A percentile compares a stretch with the other conserved stretches of the same genome.
These are phyloP conservation scores for Philaethria dido DNA, from an alignment of 2,888 invertebrate genomes.

Conservation along the genomic window DNA sequence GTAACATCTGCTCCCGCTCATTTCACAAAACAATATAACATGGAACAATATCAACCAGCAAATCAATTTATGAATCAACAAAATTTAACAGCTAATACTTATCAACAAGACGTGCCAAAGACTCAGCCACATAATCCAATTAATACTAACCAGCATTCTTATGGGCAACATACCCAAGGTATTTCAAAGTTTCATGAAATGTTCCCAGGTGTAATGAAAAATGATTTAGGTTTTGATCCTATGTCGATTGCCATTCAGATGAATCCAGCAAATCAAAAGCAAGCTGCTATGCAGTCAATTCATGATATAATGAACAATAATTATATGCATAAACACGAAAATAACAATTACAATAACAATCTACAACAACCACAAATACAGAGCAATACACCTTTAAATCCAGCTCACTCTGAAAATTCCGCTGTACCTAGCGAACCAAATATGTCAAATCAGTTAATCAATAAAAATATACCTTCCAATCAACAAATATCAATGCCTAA, in stretches of 20 bases:
- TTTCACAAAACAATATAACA: constrained; percentile 18
- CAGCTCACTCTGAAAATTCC: constrained; percentile 23
- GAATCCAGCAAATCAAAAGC: constrained; percentile 74
- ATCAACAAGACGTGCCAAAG: constrained; percentile 21
- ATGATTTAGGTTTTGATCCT: constrained; percentile 72
- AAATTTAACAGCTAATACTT: constrained; percentile 7
- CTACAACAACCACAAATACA: constrained; percentile 24
- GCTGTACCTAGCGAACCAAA: not conserved
- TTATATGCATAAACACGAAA: constrained; percentile 38
- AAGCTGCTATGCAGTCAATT: constrained; percentile 62
- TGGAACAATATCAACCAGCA: constrained; percentile 1
- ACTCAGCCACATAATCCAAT: constrained; percentile 42
- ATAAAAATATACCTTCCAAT: constrained; percentile 2
- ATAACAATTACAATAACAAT: constrained; percentile 33
- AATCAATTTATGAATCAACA: constrained; percentile 19
- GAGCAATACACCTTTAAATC: constrained; percentile 24
- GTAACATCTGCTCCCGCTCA: constrained; percentile 44
- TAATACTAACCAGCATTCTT: constrained; percentile 35
- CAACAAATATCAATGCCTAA: constrained; percentile 11
- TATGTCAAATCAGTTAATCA: not conserved
- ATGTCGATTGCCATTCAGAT: constrained; percentile 78
- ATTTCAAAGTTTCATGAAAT: constrained; percentile 72
- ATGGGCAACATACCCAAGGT: constrained; percentile 63
- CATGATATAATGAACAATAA: constrained; percentile 61
- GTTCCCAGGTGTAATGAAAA: constrained; percentile 72